Base-by-base conservation (phyloP, 2,888 invertebrate species). In the Xestia c-nigrum region DNA sequence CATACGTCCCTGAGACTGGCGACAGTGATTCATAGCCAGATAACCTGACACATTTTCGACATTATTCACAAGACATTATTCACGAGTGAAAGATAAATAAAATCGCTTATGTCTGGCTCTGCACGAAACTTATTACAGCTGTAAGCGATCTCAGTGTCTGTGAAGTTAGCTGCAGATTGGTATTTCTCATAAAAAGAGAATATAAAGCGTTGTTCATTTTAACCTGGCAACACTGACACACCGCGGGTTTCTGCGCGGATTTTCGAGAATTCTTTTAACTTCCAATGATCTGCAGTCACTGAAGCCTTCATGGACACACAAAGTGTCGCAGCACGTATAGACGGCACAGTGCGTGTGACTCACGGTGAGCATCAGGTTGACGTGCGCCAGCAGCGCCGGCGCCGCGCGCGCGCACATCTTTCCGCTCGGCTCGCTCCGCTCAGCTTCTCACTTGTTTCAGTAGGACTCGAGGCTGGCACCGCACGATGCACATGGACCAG, bases 301-400 rank as follows among this genome's bases (percentile, higher is more conserved):
- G 21, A 43, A 38, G 21, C 16, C n/a, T 61, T 61, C 75, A 43
- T 50, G 31, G 76, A 24, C 21, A 24, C 16, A 38, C 9, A 61
- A 31, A 5, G 47, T 16, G n/a, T 5, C 50, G 31, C 12, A 16
- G 72, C 21, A 24, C 31, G 6, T 21, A 40, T 6, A 19, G 31
- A 31, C 31, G 31, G 31, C 31, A 31, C 31, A 31, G 38, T 19
- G n/a, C 12, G 40, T 10, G 63, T n/a, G 63, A 88, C 92, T 92
- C 81, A 96, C 96, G 89, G 92, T 92, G 40, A 96, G 92, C 84
- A 95, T 79, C 77, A 96, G 84, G 85, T 92, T 94, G 87, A 93
- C 88, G 85, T 96, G 95, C 80, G 92, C 85, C 81, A 96, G 90
- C 80, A 93, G 88, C 70, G 90, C 87, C n/a, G 89, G 88, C 86